Percentiles rank a stretch among this genome's conserved stretches.
Conservation (phyloP, 2,113 vertebrate species). For the Geococcyx californianus region DNA sequence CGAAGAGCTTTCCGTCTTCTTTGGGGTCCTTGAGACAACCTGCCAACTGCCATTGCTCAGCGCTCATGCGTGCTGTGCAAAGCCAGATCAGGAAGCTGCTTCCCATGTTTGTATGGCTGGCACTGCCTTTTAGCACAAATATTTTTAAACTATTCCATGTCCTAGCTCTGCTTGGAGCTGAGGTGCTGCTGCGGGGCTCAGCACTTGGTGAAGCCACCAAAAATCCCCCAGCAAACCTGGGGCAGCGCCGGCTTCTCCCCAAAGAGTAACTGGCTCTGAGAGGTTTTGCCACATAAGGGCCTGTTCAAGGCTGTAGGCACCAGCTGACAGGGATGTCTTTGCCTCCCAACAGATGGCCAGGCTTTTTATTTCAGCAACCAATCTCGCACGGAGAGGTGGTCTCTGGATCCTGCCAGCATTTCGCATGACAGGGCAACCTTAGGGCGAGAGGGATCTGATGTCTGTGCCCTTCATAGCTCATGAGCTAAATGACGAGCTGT, state of each 20-base stretch:
- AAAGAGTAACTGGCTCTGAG: conserved; percentile 51
- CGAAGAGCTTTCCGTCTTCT: neutral
- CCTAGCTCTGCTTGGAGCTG: neutral
- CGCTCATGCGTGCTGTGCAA: neutral
- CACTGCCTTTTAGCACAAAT: neutral
- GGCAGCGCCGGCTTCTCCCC: conserved; percentile 46
- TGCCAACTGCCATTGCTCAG: neutral
- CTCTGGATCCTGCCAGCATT: conserved; percentile 68
- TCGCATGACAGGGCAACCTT: conserved; percentile 66
- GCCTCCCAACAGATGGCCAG: conserved; percentile 82
- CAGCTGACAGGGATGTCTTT: conserved; percentile 76
- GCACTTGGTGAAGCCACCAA: conserved; percentile 24
- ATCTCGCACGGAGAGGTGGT: conserved; percentile 39
- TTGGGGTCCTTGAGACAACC: neutral
- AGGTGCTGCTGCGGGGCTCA: conserved; percentile 39
- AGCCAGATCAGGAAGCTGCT: neutral
- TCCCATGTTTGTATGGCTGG: neutral
- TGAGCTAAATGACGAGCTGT: conserved; percentile 72
- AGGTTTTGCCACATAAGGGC: conserved; percentile 79
- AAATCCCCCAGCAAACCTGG: neutral
- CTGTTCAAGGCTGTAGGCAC: conserved; percentile 65
- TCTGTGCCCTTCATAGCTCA: conserved; percentile 72
- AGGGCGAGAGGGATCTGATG: conserved; percentile 75
- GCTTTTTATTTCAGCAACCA: conserved; percentile 77
- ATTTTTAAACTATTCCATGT: conserved; percentile 59